Percentiles rank a stretch among this genome's conserved stretches.
These are phyloP conservation scores for Sphaerophoria rueppellii DNA, from an alignment of 2,888 invertebrate species.

Conservation along the genomic window DNA sequence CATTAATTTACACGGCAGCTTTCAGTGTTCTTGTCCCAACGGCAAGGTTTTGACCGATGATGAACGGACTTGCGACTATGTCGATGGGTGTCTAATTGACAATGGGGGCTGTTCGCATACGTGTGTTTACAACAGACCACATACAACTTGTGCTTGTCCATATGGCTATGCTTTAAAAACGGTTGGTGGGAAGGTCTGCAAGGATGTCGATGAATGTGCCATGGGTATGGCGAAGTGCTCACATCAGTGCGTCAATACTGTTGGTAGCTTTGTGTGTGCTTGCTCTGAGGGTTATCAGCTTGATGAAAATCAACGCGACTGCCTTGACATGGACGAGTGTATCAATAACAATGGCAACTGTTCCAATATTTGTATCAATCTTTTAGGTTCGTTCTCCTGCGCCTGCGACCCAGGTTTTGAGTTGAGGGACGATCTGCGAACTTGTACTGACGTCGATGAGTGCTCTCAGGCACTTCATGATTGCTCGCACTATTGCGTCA, in stretches of 20 bases:
- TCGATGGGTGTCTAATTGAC: conserved; percentile 83
- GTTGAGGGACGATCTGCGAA: conserved; percentile 78
- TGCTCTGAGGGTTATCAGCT: conserved; percentile 82
- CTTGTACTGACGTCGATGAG: conserved; percentile 83
- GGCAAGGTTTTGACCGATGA: conserved; percentile 76
- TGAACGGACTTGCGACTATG: conserved; percentile 80
- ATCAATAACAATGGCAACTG: conserved; percentile 83
- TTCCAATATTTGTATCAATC: conserved; percentile 84
- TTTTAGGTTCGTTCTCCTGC: conserved; percentile 83
- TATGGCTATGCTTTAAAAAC: conserved; percentile 83
- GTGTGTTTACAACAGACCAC: conserved; percentile 82
- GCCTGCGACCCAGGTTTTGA: conserved; percentile 83
- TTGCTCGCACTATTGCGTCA: conserved; percentile 84
- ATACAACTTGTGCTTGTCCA: conserved; percentile 84
- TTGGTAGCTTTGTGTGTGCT: conserved; percentile 83
- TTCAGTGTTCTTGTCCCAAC: conserved; percentile 79
- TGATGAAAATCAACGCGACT: conserved; percentile 78
- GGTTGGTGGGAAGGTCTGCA: conserved; percentile 79
- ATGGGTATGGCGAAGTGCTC: conserved; percentile 85
- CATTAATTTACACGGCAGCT: conserved; percentile 78
- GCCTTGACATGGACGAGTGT: conserved; percentile 85
- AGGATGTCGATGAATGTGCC: conserved; percentile 83
- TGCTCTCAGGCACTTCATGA: conserved; percentile 80
- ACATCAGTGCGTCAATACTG: conserved; percentile 83
- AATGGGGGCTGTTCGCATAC: conserved; percentile 82